phyloP scores from a whole-genome alignment of 30 jellyfish, hydroid and myxozoan genomes.

The Pelagia noctiluca region DNA sequence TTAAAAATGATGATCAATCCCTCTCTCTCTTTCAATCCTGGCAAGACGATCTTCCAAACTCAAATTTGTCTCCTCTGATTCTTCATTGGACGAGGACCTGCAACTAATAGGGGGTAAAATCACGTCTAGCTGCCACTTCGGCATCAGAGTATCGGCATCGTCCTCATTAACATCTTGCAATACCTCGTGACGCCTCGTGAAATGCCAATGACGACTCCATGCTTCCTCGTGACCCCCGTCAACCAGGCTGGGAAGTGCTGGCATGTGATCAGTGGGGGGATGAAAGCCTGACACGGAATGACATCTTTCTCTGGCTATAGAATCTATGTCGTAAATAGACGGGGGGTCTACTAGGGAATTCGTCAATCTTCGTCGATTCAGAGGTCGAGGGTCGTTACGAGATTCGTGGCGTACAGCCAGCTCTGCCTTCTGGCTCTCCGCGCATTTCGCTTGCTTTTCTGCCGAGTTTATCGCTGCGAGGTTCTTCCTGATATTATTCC shows the following conservation, averaged over 20 bases:
- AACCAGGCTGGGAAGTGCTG: neutral
- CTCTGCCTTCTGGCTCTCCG: no score
- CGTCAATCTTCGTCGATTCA: neutral
- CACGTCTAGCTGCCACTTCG: neutral
- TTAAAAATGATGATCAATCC: neutral
- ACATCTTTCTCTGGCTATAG: neutral
- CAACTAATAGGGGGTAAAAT: neutral
- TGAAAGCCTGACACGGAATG: neutral
- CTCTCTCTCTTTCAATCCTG: constrained; percentile 13
- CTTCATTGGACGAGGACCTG: neutral
- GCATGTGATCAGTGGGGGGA: neutral
- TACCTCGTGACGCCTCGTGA: neutral
- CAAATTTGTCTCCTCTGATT: neutral
- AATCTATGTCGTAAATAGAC: neutral
- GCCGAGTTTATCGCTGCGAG: no score
- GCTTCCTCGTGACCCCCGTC: neutral
- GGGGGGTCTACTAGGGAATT: neutral
- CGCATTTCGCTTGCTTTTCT: no score
- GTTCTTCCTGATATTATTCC: no score
- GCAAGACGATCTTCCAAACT: constrained; percentile 28
- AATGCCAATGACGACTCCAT: neutral
- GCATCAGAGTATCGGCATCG: neutral
- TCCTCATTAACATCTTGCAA: neutral
- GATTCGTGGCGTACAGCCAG: no score
- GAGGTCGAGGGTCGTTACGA: no score